Evolutionary conservation across 2,797 vertebrate species (phyloP).

Genomic region (Rhincodon typus): DNA sequence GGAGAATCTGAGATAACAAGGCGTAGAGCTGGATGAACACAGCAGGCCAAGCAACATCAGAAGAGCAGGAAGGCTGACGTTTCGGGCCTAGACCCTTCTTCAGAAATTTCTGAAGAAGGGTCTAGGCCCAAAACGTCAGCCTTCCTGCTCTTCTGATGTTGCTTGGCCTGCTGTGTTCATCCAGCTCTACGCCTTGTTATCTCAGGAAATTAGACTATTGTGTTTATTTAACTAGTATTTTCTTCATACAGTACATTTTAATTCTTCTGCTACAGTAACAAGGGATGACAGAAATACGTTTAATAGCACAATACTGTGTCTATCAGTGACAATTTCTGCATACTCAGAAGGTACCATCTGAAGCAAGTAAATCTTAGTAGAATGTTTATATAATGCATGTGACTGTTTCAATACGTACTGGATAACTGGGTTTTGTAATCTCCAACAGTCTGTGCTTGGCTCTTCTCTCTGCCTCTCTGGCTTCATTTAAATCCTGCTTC

Average conservation of each 20-base stretch:
- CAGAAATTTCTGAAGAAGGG: no score
- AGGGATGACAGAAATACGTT: neutral
- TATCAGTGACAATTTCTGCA: neutral
- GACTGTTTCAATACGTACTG: constrained; percentile 52
- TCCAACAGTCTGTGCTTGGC: constrained; percentile 80
- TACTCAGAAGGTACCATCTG: neutral
- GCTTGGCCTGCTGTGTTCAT: no score
- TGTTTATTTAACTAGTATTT: neutral
- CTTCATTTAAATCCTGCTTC: constrained; percentile 82
- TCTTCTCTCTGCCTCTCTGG: constrained; percentile 77
- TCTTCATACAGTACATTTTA: neutral
- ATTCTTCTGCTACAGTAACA: neutral
- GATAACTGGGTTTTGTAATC: constrained; percentile 69
- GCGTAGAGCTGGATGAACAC: no score
- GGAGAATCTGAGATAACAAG: no score
- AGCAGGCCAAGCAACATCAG: no score
- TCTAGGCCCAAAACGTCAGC: no score
- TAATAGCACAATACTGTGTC: neutral
- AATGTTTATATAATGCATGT: neutral
- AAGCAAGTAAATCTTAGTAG: neutral
- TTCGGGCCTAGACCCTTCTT: no score
- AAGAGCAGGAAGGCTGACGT: no score
- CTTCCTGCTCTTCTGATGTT: no score
- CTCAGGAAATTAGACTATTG: neutral
- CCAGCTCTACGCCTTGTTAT: no score